Evolutionary conservation across 1,140 invertebrate genomes (phyloP).

Genomic region (Arion vulgaris): DNA sequence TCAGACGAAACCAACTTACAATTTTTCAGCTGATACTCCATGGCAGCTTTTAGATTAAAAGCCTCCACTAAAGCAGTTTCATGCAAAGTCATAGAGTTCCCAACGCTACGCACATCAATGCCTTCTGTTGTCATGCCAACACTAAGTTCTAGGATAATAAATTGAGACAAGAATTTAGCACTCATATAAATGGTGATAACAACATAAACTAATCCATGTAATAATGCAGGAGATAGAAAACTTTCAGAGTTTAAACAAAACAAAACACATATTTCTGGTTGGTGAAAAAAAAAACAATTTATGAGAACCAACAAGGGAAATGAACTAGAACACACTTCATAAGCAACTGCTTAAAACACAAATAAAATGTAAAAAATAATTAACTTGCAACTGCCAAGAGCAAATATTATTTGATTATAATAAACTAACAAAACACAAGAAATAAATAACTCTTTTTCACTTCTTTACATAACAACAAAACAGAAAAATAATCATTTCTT

Average conservation of each 20-base stretch:
- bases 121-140: constrained; percentile 99
- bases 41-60: constrained; percentile 98
- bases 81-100: constrained; percentile 95
- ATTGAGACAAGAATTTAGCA: neutral
- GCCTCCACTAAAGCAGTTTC: constrained; percentile 98
- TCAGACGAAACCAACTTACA: constrained; percentile 75
- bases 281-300: no score
- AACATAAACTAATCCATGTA: neutral
- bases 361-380: no score
- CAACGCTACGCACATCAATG: constrained; percentile 95
- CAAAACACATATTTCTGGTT: no score
- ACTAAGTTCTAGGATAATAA: constrained; percentile 82
- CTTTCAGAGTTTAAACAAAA: neutral
- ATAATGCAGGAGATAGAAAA: neutral
- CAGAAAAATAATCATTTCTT: no score
- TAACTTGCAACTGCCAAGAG: no score
- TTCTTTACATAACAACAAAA: no score
- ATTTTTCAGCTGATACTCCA: constrained; percentile 98
- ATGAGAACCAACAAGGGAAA: no score
- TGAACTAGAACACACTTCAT: no score
- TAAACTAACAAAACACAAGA: no score
- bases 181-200: neutral
- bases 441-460: no score
- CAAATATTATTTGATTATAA: no score
- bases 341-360: no score